A percentile compares a stretch with the other conserved stretches of the same genome.
These are phyloP conservation scores for Lepus americanus DNA, from an alignment of 2,113 vertebrate genomes.

Conservation along the genomic window DNA sequence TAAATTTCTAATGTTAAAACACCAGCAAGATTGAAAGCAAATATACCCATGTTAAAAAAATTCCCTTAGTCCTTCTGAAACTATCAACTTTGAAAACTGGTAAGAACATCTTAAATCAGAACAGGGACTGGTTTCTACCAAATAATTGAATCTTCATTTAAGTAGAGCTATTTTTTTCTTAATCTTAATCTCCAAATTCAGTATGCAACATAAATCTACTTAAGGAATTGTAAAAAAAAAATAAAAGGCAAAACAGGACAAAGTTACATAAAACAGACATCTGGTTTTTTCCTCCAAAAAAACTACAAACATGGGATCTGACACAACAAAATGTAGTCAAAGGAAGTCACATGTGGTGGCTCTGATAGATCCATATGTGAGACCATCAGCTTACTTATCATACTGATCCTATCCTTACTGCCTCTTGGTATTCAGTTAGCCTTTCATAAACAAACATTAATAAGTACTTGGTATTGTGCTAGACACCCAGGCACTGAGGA, in stretches of 20 bases:
- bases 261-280: constrained; percentile 36
- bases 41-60: not conserved
- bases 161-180: not conserved
- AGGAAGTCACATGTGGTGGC: not conserved
- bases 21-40: not conserved
- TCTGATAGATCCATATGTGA: not conserved
- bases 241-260: not conserved
- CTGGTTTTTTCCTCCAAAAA: not conserved
- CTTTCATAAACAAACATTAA: not conserved
- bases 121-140: not conserved
- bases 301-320: not conserved
- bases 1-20: not conserved
- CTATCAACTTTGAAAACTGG: constrained; percentile 29
- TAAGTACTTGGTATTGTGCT: not conserved
- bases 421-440: not conserved
- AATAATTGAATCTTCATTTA: not conserved
- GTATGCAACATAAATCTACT: not conserved
- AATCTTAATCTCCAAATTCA: constrained; percentile 32
- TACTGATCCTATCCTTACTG: not conserved
- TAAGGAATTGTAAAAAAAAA: constrained; percentile 49
- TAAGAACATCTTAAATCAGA: constrained; percentile 17
- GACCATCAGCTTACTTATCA: not conserved
- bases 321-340: not conserved
- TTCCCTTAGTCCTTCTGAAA: not conserved
- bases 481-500: not conserved